Evolutionary conservation across 2,113 vertebrate species (phyloP).

Genomic region (Pholis gunnellus): DNA sequence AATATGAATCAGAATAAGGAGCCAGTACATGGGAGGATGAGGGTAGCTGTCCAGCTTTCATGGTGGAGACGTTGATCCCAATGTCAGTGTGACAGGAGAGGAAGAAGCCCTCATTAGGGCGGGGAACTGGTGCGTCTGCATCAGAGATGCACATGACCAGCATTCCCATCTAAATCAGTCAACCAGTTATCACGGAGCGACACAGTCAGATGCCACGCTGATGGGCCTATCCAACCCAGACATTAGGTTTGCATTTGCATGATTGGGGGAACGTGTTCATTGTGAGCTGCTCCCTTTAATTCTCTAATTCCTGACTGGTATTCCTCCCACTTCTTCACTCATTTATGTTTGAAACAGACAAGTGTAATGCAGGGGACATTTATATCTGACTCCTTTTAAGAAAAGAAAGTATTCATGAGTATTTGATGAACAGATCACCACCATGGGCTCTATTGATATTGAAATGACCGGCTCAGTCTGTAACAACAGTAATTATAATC

Average conservation of each 20-base stretch:
- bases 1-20: constrained; percentile 63
- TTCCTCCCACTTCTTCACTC: not conserved
- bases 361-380: not conserved
- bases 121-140: constrained; percentile 51
- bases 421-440: not conserved
- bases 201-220: constrained; percentile 1
- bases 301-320: constrained; percentile 9
- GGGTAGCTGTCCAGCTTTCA: constrained; percentile 46
- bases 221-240: not conserved
- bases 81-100: constrained; percentile 74
- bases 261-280: constrained; percentile 1
- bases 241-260: constrained; percentile 28
- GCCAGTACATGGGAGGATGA: constrained; percentile 20
- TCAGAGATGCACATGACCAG: constrained; percentile 34
- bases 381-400: not conserved
- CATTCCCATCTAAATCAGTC: constrained; percentile 53
- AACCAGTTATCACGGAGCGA: constrained; percentile 39
- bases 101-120: constrained; percentile 70
- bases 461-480: not conserved
- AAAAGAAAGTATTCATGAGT: not conserved
- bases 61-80: constrained; percentile 53
- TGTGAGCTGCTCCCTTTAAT: not conserved
- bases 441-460: not conserved
- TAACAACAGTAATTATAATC: not conserved
- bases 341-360: not conserved